Base-by-base conservation (phyloP, 1,140 invertebrate species). In the Chlorops oryzae region DNA sequence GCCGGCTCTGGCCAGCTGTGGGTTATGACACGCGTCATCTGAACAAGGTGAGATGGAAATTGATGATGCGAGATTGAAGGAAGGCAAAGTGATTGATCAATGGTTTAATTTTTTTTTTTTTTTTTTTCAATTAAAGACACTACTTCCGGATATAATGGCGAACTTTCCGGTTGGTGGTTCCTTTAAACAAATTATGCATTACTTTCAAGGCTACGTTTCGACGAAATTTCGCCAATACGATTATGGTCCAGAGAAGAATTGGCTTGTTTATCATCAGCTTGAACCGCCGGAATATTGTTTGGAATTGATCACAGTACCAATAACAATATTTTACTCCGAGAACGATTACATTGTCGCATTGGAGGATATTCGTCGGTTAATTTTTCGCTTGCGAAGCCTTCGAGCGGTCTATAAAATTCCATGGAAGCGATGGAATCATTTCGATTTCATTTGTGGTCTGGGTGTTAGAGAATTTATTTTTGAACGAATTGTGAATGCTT, bases 381-480 rank as follows among this genome's bases (percentile, higher is more conserved):
- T 72, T 0, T 52, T 52, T 9, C 62, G 66, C 2, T 40, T 70
- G 34, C 64, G 46, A 39, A 70, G 64, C 65, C 73, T 62, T 42
- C 55, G 61, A 21, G 62, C 63, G 6, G 57, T 62, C 7, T 70
- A 70, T 35, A 70, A 77, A 62, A 77, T 87, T 2, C 77, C 79
- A 0, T 75, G 77, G 49, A 72, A 77, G 34, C 71, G 79, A 18
- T 88, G 86, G 74, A 85, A 82, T 65, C 83, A 87, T 59, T 77
- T 86, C 56, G 85, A 88, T 67, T 88, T 86, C 70, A 78, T 81
- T 51, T 85, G 80, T 70, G 84, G 81, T 0, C 75, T 77, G 27
- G 76, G 81, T 28, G 77, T 80, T 0, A 77, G 78, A 48, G 68
- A 71, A 51, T 68, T 81, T 6, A 70, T 86, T 5, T 84, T 86